Conservation (phyloP, 1,140 invertebrate species). For the Muscidifurax raptorellus region DNA sequence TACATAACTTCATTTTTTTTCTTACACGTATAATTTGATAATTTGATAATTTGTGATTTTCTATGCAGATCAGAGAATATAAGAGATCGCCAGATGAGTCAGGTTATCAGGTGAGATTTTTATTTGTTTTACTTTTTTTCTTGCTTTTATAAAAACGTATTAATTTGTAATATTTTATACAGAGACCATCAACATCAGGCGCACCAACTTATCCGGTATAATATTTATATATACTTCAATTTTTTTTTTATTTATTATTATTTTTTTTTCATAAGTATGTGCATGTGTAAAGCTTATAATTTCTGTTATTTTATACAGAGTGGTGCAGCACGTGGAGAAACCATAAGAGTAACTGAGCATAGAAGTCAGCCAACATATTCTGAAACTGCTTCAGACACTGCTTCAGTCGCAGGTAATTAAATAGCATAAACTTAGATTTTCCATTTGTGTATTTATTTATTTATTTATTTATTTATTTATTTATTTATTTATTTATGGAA, state of each 20-base stretch:
- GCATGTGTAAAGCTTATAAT: background rate
- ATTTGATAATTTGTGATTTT: background rate
- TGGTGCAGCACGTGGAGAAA: conserved; percentile 13
- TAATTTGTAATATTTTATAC: too few species aligned
- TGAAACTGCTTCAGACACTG: background rate
- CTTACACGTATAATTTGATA: background rate
- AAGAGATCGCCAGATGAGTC: too few species aligned
- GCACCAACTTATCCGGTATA: background rate
- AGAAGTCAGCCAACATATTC: background rate
- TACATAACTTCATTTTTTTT: background rate
- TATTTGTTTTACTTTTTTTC: too few species aligned
- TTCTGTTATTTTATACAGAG: conserved; percentile 35
- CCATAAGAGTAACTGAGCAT: background rate
- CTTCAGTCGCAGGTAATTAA: conserved; percentile 19
- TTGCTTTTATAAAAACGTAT: too few species aligned
- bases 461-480: background rate
- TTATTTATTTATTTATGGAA: background rate
- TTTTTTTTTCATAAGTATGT: background rate
- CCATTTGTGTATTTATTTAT: background rate
- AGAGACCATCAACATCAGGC: background rate
- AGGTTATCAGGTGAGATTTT: too few species aligned
- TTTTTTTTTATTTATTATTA: background rate
- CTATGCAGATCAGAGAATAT: too few species aligned
- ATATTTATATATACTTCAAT: background rate
- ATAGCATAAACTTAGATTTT: background rate